Evolutionary conservation across 1,140 invertebrate species (phyloP).

Genomic region (Agrypnia vestita): DNA sequence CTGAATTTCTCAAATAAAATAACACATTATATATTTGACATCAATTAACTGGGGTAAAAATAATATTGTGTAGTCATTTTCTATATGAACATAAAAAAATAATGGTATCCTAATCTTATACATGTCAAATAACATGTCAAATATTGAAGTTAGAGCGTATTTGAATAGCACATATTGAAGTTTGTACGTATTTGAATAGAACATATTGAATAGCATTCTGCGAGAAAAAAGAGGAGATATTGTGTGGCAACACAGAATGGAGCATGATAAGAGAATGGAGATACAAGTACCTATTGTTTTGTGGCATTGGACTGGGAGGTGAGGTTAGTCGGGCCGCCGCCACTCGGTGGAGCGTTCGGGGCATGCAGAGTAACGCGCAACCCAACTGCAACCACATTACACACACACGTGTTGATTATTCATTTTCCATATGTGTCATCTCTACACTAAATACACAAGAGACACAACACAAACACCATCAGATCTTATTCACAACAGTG

Average conservation of each 20-base stretch:
- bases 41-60: too few relatives aligned
- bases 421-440: slow-evolving; percentile 51
- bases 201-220: background rate
- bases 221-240: background rate
- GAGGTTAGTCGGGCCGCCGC: slow-evolving; percentile 60
- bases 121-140: too few relatives aligned
- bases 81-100: too few relatives aligned
- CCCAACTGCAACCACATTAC: slow-evolving; percentile 72
- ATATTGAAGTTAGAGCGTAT: too few relatives aligned
- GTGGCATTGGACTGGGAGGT: slow-evolving; percentile 61
- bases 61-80: too few relatives aligned
- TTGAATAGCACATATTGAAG: too few relatives aligned
- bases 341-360: slow-evolving; percentile 62
- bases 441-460: slow-evolving; percentile 34
- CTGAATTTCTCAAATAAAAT: too few relatives aligned
- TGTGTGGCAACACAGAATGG: slow-evolving; percentile 45
- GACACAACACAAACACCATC: slow-evolving; percentile 34
- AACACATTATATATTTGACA: too few relatives aligned
- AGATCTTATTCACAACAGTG: background rate
- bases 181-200: background rate
- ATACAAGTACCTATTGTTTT: slow-evolving; percentile 61
- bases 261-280: slow-evolving; percentile 33
- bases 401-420: slow-evolving; percentile 61
- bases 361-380: slow-evolving; percentile 73
- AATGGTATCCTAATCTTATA: too few relatives aligned